phyloP scores from a whole-genome alignment of 1,140 invertebrate genomes.

The Metopolophium dirhodum region DNA sequence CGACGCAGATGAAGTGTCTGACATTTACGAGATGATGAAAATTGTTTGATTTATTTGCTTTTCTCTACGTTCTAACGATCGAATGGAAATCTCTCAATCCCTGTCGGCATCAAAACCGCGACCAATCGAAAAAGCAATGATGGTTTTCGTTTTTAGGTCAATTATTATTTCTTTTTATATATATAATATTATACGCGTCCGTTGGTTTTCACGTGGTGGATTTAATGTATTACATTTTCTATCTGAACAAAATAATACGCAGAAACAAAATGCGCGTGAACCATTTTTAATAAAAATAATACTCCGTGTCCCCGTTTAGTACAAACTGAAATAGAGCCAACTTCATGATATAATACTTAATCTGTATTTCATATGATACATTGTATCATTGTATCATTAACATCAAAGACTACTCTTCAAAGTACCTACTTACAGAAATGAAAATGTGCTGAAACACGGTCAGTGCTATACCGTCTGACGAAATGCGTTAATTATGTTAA shows the following conservation, averaged over 20 bases:
- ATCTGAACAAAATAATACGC: neutral
- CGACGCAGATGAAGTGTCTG: neutral
- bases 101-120: neutral
- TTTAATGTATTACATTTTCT: neutral
- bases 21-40: neutral
- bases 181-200: neutral
- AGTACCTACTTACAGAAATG: neutral
- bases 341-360: neutral
- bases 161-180: neutral
- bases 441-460: neutral
- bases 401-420: neutral
- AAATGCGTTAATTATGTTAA: neutral
- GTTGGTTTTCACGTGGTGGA: neutral
- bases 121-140: neutral
- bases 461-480: neutral
- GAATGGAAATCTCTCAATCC: neutral
- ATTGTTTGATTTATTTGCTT: conserved; percentile 7
- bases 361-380: neutral
- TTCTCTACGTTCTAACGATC: neutral
- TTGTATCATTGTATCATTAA: neutral
- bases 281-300: neutral
- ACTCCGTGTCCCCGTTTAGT: neutral
- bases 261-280: neutral
- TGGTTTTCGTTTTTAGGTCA: neutral
- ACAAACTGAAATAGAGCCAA: neutral